Conservation (phyloP, 2,797 vertebrate species). For the Sardinella longiceps region DNA sequence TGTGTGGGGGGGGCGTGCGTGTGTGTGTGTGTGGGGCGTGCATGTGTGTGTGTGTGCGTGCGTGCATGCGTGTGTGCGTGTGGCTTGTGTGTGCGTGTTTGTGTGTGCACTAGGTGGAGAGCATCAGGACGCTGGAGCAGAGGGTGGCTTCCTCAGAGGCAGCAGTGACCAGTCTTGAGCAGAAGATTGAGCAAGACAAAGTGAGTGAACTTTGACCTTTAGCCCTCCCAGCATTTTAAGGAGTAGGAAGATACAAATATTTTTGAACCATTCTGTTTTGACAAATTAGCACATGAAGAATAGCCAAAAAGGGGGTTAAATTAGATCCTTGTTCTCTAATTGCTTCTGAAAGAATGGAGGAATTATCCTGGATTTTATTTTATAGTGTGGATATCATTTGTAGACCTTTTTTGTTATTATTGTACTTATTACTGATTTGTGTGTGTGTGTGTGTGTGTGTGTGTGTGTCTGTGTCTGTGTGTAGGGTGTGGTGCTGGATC, state of each 20-base stretch:
- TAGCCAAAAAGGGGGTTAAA: too few relatives aligned
- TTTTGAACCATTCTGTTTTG: neutral
- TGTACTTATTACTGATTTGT: neutral
- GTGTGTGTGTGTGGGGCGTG: too few relatives aligned
- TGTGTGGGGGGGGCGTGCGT: too few relatives aligned
- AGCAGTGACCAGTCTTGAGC: slow-evolving; percentile 76
- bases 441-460: slow-evolving; percentile 17
- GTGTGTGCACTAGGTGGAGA: slow-evolving; percentile 56
- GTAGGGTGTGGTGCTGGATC: slow-evolving; percentile 85
- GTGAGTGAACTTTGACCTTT: slow-evolving; percentile 62
- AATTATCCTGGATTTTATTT: too few relatives aligned
- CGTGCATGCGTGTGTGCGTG: neutral
- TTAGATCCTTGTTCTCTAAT: too few relatives aligned
- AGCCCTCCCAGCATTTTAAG: neutral
- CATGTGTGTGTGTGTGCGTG: neutral
- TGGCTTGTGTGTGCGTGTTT: neutral
- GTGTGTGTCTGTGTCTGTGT: slow-evolving; percentile 47
- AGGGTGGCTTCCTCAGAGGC: slow-evolving; percentile 72
- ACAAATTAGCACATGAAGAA: neutral
- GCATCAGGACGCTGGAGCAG: slow-evolving; percentile 75
- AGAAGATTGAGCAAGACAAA: slow-evolving; percentile 85
- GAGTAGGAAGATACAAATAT: neutral
- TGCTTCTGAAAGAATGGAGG: too few relatives aligned
- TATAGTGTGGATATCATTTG: too few relatives aligned
- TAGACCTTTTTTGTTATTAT: too few relatives aligned